Conservation (phyloP, 1,140 invertebrate species). For the Diorhabda elongata region DNA sequence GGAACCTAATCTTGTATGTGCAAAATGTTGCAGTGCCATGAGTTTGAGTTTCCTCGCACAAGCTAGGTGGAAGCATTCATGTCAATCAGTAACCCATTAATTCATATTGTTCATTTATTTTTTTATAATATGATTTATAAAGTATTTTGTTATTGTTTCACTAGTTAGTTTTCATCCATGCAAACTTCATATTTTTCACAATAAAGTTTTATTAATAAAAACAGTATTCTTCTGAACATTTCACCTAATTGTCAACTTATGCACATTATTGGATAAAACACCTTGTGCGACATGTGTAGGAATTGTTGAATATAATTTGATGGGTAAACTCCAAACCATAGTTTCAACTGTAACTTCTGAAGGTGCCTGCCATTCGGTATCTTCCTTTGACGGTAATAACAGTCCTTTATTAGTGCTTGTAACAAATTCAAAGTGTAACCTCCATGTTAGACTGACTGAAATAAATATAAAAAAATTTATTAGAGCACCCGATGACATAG, state of each 20-base stretch:
- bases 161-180: too few relatives aligned
- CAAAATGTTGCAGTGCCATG: not conserved
- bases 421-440: constrained; percentile 95
- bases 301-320: constrained; percentile 86
- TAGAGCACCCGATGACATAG: not conserved
- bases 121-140: too few relatives aligned
- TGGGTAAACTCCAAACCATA: constrained; percentile 95
- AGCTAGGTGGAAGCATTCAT: not conserved
- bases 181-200: too few relatives aligned
- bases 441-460: constrained; percentile 83
- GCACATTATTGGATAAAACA: constrained; percentile 39
- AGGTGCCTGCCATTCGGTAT: constrained; percentile 76
- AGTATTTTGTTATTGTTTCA: too few relatives aligned
- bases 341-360: constrained; percentile 86
- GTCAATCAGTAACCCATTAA: too few relatives aligned
- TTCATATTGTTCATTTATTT: too few relatives aligned
- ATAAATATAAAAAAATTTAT: constrained; percentile 6
- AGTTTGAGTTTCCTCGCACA: not conserved
- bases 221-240: too few relatives aligned
- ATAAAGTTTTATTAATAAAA: too few relatives aligned
- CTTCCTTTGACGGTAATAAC: constrained; percentile 51
- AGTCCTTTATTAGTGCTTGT: constrained; percentile 64
- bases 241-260: constrained; percentile 41
- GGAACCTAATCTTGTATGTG: not conserved
- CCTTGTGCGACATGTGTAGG: constrained; percentile 70